Conservation (phyloP, 2,113 vertebrate species). For the Mustela nigripes region DNA sequence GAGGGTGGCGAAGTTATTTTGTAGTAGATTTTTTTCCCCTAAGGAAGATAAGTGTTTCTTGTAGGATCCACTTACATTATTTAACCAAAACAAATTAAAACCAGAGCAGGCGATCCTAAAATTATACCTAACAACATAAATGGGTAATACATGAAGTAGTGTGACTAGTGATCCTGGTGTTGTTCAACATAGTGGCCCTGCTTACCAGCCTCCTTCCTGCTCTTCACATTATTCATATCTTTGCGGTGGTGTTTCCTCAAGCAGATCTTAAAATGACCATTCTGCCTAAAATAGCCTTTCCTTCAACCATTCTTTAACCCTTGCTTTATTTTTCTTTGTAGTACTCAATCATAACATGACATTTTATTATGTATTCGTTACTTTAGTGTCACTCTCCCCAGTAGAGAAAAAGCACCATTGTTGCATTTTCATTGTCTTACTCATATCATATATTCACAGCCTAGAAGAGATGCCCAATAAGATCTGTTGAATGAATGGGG, state of each 20-base stretch:
- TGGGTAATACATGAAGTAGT: neutral
- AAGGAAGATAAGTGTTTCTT: constrained; percentile 1
- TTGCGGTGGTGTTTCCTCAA: neutral
- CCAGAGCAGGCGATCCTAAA: neutral
- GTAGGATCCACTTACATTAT: constrained; percentile 1
- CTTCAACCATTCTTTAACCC: neutral
- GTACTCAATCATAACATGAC: neutral
- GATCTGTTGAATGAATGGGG: neutral
- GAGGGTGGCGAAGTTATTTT: neutral
- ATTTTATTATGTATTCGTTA: constrained; percentile 13
- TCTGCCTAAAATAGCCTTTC: neutral
- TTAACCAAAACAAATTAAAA: constrained; percentile 48
- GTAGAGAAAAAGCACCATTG: neutral
- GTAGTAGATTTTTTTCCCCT: neutral
- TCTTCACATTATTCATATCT: neutral
- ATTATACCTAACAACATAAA: neutral
- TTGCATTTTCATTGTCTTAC: neutral
- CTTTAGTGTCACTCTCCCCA: constrained; percentile 9
- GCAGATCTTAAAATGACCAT: neutral
- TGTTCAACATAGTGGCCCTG: neutral
- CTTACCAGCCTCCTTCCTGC: neutral
- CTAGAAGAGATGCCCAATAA: neutral
- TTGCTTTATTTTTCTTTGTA: constrained; percentile 52
- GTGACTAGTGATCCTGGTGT: neutral
- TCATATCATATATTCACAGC: neutral